These are phyloP conservation scores for Solenopsis fugax DNA, from an alignment of 1,140 invertebrate genomes.

Conservation along the genomic window DNA sequence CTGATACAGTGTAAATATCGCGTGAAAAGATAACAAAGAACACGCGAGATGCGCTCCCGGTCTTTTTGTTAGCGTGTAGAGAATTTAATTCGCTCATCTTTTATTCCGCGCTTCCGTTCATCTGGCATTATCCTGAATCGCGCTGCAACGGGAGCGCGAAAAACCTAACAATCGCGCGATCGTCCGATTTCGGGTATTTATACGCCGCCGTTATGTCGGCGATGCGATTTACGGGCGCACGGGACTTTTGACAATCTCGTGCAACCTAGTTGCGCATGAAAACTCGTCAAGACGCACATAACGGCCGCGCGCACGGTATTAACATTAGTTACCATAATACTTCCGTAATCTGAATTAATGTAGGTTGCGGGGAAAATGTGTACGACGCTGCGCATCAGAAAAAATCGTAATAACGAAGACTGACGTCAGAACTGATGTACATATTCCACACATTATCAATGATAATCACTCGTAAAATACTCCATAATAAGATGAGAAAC, in stretches of 20 bases:
- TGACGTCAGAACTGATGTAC: background rate
- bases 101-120: conserved; percentile 61
- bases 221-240: conserved; percentile 44
- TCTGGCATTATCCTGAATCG: conserved; percentile 67
- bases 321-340: conserved; percentile 59
- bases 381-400: conserved; percentile 27
- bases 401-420: conserved; percentile 30
- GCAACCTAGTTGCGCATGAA: conserved; percentile 44
- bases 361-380: background rate
- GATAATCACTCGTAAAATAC: conserved; percentile 23
- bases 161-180: conserved; percentile 57
- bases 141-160: conserved; percentile 54
- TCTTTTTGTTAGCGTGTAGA: conserved; percentile 46
- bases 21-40: conserved; percentile 54
- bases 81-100: conserved; percentile 53
- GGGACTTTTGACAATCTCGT: conserved; percentile 39
- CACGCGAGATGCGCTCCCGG: conserved; percentile 46
- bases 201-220: conserved; percentile 59
- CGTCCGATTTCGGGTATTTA: conserved; percentile 71
- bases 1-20: conserved; percentile 59
- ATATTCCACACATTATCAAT: background rate
- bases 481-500: background rate
- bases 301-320: background rate
- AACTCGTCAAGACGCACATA: conserved; percentile 43
- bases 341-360: conserved; percentile 40